These are phyloP conservation scores for Lithobates sylvaticus DNA, from an alignment of 2,797 vertebrate genomes.

Conservation along the genomic window DNA sequence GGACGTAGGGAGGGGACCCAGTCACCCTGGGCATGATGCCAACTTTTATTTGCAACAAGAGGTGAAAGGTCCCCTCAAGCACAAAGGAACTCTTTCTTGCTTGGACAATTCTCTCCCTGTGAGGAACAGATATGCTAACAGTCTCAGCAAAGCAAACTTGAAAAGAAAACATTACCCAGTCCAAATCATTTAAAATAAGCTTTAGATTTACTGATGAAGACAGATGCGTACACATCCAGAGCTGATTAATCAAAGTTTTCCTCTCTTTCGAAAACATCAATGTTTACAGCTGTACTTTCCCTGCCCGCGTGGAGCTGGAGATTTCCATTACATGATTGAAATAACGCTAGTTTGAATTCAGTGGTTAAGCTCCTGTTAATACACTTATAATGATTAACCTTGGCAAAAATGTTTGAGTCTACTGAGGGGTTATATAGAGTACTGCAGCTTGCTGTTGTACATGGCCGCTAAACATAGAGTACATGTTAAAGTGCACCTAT, in stretches of 20 bases:
- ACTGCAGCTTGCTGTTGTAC: too few relatives aligned
- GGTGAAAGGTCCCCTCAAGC: conserved; percentile 71
- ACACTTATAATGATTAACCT: conserved; percentile 37
- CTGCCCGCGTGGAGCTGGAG: background rate
- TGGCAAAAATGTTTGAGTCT: conserved; percentile 9
- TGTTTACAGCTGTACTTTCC: conserved; percentile 32
- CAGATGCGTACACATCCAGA: conserved; percentile 33
- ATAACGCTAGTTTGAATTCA: conserved; percentile 29
- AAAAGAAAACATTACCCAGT: conserved; percentile 53
- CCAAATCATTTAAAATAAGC: conserved; percentile 53
- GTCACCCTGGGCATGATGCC: conserved; percentile 65
- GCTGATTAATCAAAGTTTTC: conserved; percentile 39
- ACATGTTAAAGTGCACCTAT: too few relatives aligned
- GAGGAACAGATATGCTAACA: conserved; percentile 60
- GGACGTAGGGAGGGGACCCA: conserved; percentile 62
- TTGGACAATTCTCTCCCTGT: conserved; percentile 70
- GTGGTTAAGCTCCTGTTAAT: conserved; percentile 23
- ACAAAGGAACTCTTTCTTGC: conserved; percentile 73
- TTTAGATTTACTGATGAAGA: conserved; percentile 49
- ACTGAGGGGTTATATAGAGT: background rate
- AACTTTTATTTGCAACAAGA: conserved; percentile 69
- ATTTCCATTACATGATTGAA: conserved; percentile 42
- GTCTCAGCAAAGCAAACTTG: conserved; percentile 59
- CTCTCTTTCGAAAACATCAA: conserved; percentile 31
- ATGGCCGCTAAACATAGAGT: too few relatives aligned